Evolutionary conservation across 2,797 vertebrate genomes (phyloP), one percentile per base, ranked within the genome.

Genomic region (Melanotaenia trifasciata): DNA sequence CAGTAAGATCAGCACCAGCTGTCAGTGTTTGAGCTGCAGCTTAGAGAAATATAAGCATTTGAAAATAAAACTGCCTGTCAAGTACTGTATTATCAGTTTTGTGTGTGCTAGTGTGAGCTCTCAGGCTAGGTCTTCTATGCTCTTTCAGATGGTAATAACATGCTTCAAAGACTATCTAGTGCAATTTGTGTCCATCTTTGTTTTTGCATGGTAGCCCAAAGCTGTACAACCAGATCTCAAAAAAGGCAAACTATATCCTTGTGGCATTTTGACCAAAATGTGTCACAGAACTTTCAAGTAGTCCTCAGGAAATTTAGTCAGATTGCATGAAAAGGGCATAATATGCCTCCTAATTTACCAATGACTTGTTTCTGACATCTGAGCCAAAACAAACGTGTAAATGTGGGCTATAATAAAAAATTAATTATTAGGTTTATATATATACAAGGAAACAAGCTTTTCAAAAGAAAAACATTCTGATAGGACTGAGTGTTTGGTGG

Each of bases 371-470:
- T 51, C 10, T 16, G 7, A 30, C 22, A 13, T 54, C 24, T 30
- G 26, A 56, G 45, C 20, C 45, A 30, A 56, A 13, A 54, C 24
- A 24, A 28, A 50, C 9, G 47, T n/a, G 20, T 11, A 22, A 11
- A 51, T 12, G 50, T 61, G 50, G 53, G 24, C 33, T 71, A 28
- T 30, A 54, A 58, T 51, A 58, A n/a, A 82, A 75, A 83, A 3
- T 68, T 38, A 69, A 60, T 33, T 35, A 70, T 54, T 18, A 45
- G 7, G 40, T 45, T 45, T 26, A 26, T 26, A 26, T 26, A 47
- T 5, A 47, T 61, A 69, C 50, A 53, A 53, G 26, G 12, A 24
- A 53, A 24, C 22, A 11, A 24, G 24, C 22, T 26, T 22, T 54
- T 14, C 12, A 30, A 16, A 56, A 28, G 14, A 16, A 11, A 51